Percentiles rank a stretch among this genome's conserved stretches.
Conservation (phyloP, 2,797 vertebrate genomes). For the Hypotaenidia philippensis region DNA sequence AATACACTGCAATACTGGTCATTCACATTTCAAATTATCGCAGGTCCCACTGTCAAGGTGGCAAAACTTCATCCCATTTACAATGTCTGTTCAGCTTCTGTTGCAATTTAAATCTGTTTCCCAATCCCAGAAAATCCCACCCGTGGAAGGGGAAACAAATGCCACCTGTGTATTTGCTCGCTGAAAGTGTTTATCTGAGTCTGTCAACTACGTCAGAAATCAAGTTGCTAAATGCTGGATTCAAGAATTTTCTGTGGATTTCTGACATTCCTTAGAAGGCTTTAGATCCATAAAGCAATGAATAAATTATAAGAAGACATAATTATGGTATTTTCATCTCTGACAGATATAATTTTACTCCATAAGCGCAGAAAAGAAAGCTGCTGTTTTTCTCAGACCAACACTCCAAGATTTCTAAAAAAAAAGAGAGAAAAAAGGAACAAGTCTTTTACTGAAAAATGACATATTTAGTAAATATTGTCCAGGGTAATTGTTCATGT, state of each 20-base stretch:
- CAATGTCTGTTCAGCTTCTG: neutral
- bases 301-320: slow-evolving; percentile 80
- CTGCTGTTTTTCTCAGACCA: slow-evolving; percentile 52
- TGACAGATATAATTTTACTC: slow-evolving; percentile 78
- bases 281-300: slow-evolving; percentile 79
- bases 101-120: neutral
- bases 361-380: slow-evolving; percentile 68
- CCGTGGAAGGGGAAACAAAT: neutral
- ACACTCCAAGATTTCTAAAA: neutral
- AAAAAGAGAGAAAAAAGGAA: neutral
- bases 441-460: slow-evolving; percentile 63
- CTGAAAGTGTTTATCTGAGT: slow-evolving; percentile 63
- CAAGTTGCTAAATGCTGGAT: slow-evolving; percentile 66
- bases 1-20: neutral
- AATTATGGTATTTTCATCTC: slow-evolving; percentile 81
- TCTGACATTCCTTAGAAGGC: slow-evolving; percentile 71
- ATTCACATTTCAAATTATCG: neutral
- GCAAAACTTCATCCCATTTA: neutral
- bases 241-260: slow-evolving; percentile 72
- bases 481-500: slow-evolving; percentile 55
- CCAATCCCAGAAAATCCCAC: neutral
- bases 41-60: neutral
- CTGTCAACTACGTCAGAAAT: slow-evolving; percentile 75
- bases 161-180: neutral
- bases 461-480: slow-evolving; percentile 74